phyloP scores from a whole-genome alignment of 2,888 invertebrate genomes.

The Parapristionchus giblindavisi region DNA sequence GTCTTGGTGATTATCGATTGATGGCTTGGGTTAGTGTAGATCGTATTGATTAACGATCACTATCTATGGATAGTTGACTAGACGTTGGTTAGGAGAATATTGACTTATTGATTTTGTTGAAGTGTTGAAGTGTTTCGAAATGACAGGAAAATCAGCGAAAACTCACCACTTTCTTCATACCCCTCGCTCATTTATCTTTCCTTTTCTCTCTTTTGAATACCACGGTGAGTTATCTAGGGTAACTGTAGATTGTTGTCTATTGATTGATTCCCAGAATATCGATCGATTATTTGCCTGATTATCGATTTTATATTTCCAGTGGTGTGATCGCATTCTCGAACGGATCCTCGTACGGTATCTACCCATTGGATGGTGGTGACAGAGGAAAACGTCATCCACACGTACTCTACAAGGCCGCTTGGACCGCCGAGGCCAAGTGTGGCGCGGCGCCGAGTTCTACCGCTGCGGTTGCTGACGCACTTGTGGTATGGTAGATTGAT shows the following conservation, averaged over 20 bases:
- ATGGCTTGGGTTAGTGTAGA: too few species aligned
- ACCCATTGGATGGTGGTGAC: conserved; percentile 96
- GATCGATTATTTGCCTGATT: neutral
- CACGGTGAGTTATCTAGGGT: neutral
- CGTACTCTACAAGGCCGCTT: conserved; percentile 55
- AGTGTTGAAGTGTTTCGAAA: too few species aligned
- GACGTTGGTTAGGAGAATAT: too few species aligned
- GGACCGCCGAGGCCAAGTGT: conserved; percentile 30
- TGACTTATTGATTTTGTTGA: too few species aligned
- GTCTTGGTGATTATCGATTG: neutral
- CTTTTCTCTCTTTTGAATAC: too few species aligned
- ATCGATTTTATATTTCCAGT: conserved; percentile 44
- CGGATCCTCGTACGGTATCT: conserved; percentile 96
- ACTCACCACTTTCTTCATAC: too few species aligned
- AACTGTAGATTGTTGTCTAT: neutral
- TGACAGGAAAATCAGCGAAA: too few species aligned
- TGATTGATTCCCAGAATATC: neutral
- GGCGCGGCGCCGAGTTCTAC: conserved; percentile 18
- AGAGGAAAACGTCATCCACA: conserved; percentile 72
- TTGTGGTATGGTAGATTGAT: conserved; percentile 27
- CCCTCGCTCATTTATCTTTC: too few species aligned
- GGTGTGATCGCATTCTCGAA: conserved; percentile 92
- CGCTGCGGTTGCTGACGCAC: neutral
- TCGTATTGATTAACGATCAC: too few species aligned
- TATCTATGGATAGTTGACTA: too few species aligned